These are phyloP conservation scores for Podotricha telesiphe DNA, from an alignment of 2,888 invertebrate species.

Conservation along the genomic window DNA sequence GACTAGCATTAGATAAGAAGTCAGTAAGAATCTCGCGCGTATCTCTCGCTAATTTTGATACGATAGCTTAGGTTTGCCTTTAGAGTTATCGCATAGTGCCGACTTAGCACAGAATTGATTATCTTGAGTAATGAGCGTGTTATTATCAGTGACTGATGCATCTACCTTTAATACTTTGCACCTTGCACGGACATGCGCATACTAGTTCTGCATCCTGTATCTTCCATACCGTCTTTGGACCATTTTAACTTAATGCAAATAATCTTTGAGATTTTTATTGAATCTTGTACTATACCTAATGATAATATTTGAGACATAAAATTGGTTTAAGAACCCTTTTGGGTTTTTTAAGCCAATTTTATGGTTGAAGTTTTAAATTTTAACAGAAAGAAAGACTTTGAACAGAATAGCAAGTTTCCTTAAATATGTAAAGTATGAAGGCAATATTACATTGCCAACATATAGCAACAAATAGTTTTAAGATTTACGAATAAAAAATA, in stretches of 20 bases:
- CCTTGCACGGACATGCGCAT: neutral
- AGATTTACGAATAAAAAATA: too few species aligned
- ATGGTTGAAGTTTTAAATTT: neutral
- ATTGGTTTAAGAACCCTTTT: too few species aligned
- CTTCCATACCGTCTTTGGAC: too few species aligned
- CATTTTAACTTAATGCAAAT: neutral
- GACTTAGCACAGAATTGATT: constrained; percentile 32
- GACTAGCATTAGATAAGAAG: constrained; percentile 18
- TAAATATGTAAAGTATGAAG: too few species aligned
- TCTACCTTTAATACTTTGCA: constrained; percentile 22
- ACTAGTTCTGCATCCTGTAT: neutral
- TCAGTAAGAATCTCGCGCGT: constrained; percentile 20
- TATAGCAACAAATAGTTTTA: too few species aligned
- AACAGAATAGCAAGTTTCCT: too few species aligned
- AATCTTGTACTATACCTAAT: too few species aligned
- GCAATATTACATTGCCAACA: too few species aligned
- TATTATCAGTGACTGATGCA: constrained; percentile 36
- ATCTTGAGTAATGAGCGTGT: constrained; percentile 34
- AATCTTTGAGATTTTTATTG: too few species aligned
- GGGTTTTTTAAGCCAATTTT: too few species aligned
- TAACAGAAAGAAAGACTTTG: neutral
- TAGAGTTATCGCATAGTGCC: constrained; percentile 28
- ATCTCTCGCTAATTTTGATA: constrained; percentile 31
- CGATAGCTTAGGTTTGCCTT: constrained; percentile 21
- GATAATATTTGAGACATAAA: too few species aligned